Conservation (phyloP, 2,113 vertebrate genomes). For the Sclerurus mexicanus region DNA sequence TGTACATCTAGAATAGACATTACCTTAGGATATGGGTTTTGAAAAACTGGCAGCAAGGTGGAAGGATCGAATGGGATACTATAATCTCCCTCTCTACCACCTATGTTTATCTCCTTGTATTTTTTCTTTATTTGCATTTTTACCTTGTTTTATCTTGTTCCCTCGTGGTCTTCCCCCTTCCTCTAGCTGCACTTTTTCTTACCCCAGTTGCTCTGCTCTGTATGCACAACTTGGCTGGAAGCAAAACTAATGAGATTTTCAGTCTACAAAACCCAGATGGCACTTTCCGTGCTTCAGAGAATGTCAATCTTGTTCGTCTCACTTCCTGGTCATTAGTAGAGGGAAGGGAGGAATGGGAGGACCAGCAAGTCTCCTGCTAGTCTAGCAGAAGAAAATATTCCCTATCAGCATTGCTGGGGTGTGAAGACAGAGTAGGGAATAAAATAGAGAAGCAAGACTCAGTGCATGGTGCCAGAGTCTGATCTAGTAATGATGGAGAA, state of each 20-base stretch:
- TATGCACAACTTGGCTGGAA: conserved; percentile 13
- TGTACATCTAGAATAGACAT: background rate
- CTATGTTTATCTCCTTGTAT: background rate
- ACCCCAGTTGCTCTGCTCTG: background rate
- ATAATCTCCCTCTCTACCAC: background rate
- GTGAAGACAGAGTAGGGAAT: background rate
- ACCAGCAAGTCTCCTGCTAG: background rate
- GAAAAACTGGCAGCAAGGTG: background rate
- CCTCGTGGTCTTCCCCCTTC: background rate
- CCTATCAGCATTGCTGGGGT: background rate
- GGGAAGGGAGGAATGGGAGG: background rate
- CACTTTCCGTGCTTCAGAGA: conserved; percentile 22
- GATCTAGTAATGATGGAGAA: background rate
- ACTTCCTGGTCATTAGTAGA: conserved; percentile 49
- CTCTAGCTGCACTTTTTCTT: background rate
- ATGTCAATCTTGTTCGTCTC: conserved; percentile 55
- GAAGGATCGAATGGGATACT: background rate
- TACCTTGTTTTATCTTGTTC: background rate
- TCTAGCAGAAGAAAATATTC: background rate
- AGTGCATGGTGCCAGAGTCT: background rate
- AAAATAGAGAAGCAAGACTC: background rate
- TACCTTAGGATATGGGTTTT: background rate
- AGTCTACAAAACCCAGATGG: conserved; percentile 57
- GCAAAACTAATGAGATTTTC: conserved; percentile 63
- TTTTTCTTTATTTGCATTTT: background rate